Conservation (phyloP, 2,113 vertebrate species). For the Clarias gariepinus region DNA sequence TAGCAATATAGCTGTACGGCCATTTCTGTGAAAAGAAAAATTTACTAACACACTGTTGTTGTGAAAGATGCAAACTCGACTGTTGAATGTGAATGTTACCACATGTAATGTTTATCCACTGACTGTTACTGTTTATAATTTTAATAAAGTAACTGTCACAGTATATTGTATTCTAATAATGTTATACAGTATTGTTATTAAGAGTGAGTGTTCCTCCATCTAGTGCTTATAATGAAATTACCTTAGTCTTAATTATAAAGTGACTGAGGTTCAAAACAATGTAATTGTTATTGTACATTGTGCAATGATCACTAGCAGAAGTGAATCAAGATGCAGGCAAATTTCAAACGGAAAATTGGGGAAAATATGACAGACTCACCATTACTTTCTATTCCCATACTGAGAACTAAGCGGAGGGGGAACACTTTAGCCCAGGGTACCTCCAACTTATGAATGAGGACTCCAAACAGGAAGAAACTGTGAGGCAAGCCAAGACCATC, state of each 20-base stretch:
- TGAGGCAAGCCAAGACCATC: conserved; percentile 79
- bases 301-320: neutral
- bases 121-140: no score
- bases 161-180: neutral
- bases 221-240: neutral
- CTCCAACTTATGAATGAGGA: conserved; percentile 93
- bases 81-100: neutral
- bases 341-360: neutral
- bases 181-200: neutral
- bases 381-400: conserved; percentile 84
- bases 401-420: conserved; percentile 87
- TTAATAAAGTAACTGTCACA: neutral
- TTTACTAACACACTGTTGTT: no score
- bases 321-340: neutral
- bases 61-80: no score
- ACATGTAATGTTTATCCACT: neutral
- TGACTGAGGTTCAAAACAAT: neutral
- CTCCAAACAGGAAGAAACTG: conserved; percentile 83
- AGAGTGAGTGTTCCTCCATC: neutral
- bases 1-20: no score
- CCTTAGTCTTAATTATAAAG: neutral
- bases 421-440: conserved; percentile 96
- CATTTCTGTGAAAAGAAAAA: no score
- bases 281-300: neutral
- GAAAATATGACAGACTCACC: conserved; percentile 68